These are phyloP conservation scores for Perca fluviatilis DNA, from an alignment of 2,113 vertebrate species.

Conservation along the genomic window DNA sequence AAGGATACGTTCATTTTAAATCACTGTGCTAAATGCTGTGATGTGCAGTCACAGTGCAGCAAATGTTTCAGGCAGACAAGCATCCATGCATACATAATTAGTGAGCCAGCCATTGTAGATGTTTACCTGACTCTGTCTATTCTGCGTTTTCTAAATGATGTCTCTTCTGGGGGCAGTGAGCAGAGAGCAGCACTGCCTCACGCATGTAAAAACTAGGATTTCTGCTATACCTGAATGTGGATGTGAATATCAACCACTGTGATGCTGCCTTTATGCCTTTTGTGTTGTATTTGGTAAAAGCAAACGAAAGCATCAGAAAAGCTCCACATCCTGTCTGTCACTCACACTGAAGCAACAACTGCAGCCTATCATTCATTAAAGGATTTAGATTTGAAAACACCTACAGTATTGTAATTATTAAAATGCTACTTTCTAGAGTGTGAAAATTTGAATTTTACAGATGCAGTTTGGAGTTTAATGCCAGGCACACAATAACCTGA, in stretches of 20 bases:
- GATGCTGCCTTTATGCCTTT: neutral
- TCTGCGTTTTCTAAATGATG: conserved; percentile 24
- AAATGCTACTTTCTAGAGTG: neutral
- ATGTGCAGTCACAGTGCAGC: conserved; percentile 55
- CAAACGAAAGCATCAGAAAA: neutral
- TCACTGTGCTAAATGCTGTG: neutral
- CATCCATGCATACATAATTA: conserved; percentile 59
- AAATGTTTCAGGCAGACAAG: conserved; percentile 40
- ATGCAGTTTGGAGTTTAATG: neutral
- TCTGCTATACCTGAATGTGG: conserved; percentile 2
- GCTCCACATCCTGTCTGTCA: neutral
- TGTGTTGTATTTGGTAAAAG: neutral
- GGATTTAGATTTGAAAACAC: conserved; percentile 2
- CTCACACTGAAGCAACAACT: neutral
- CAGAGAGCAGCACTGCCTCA: neutral
- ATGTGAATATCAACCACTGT: conserved; percentile 11
- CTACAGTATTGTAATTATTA: neutral
- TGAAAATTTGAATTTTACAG: neutral
- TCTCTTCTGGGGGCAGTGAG: conserved; percentile 2
- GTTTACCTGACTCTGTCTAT: conserved; percentile 55
- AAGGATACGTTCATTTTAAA: neutral
- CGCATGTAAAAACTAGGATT: conserved; percentile 27
- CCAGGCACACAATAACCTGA: neutral
- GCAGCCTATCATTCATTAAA: conserved; percentile 41
- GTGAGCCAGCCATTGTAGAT: conserved; percentile 38